Conservation (phyloP, 2,797 vertebrate genomes). For the Orestias chungarensis region DNA sequence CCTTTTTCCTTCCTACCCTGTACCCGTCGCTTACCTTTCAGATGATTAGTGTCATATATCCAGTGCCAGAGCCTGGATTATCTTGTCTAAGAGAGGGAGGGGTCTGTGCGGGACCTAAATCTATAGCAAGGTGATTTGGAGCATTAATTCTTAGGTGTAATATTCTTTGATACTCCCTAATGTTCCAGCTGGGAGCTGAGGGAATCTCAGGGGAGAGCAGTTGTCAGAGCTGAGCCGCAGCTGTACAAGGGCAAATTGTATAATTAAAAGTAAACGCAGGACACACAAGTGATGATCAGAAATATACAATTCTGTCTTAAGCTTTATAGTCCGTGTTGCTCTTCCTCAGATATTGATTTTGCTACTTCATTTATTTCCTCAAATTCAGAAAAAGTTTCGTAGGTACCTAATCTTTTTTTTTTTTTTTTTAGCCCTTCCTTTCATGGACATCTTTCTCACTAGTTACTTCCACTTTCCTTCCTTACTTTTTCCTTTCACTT, state of each 20-base stretch:
- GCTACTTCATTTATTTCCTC: conserved; percentile 36
- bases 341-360: conserved; percentile 59
- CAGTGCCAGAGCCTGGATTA: conserved; percentile 78
- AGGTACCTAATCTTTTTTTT: conserved; percentile 2
- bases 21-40: conserved; percentile 50
- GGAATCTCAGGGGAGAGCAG: conserved; percentile 70
- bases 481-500: conserved; percentile 18
- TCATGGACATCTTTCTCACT: conserved; percentile 16
- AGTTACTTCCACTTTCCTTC: conserved; percentile 13
- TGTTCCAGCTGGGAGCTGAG: conserved; percentile 63
- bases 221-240: conserved; percentile 78
- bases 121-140: conserved; percentile 79
- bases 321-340: conserved; percentile 34
- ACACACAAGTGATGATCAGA: conserved; percentile 74
- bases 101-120: conserved; percentile 71
- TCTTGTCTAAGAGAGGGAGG: conserved; percentile 78
- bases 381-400: conserved; percentile 17
- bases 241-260: conserved; percentile 78
- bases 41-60: conserved; percentile 82
- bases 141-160: conserved; percentile 83
- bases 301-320: conserved; percentile 72
- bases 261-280: conserved; percentile 78
- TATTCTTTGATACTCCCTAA: conserved; percentile 83
- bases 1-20: conserved; percentile 25
- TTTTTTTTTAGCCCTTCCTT: conserved; percentile 18